Conservation (phyloP, 1,140 invertebrate species). For the Caenorhabditis tropicalis region DNA sequence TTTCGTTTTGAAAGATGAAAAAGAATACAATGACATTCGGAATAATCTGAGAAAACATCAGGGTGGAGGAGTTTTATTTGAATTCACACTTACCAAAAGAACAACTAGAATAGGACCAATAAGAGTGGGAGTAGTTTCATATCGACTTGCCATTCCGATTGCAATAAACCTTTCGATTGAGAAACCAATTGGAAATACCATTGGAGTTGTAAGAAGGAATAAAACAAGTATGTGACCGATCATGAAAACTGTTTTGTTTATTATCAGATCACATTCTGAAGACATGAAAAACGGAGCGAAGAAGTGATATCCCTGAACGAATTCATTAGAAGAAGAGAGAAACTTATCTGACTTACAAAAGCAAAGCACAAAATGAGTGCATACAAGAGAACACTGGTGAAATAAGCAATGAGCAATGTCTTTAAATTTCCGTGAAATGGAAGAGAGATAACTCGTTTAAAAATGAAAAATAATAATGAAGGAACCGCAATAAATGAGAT, state of each 20-base stretch:
- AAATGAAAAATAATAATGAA: not conserved
- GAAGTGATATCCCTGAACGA: not conserved
- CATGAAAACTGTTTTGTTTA: not conserved
- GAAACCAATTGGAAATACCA: not conserved
- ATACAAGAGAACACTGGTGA: not conserved
- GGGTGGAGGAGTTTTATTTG: not conserved
- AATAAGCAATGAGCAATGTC: not conserved
- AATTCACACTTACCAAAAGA: not conserved
- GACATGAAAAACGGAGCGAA: not conserved
- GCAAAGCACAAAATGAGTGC: not conserved
- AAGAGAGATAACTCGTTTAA: not conserved
- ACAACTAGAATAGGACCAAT: not conserved
- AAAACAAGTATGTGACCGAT: not conserved
- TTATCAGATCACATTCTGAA: not conserved
- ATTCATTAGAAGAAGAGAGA: not conserved
- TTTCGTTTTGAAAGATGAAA: not conserved
- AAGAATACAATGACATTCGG: not conserved
- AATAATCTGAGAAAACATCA: not conserved
- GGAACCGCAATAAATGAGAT: not conserved
- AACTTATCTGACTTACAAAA: not conserved
- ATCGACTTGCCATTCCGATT: not conserved
- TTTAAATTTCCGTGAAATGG: slow-evolving; percentile 1
- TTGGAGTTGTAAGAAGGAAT: not conserved
- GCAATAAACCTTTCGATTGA: not conserved
- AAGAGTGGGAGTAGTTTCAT: not conserved